Conservation (phyloP, 1,140 invertebrate genomes). For the Mylabris phalerata region DNA sequence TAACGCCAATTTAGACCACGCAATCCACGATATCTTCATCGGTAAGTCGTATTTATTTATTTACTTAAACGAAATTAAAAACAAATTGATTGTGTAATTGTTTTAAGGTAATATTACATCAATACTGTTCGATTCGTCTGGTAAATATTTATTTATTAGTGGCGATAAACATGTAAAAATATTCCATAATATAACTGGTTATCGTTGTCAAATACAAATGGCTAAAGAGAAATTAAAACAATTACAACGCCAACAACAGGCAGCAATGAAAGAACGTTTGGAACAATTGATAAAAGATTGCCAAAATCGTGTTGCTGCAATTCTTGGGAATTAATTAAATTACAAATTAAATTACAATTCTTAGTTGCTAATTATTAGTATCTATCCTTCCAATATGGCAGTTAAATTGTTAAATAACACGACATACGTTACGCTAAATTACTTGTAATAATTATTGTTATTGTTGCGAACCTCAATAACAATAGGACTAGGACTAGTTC, state of each 20-base stretch:
- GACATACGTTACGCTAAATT: not conserved
- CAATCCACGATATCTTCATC: constrained; percentile 56
- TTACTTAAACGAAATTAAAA: not conserved
- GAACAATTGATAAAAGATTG: constrained; percentile 62
- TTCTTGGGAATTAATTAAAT: too few species aligned
- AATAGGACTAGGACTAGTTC: constrained; percentile 41
- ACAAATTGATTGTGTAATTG: not conserved
- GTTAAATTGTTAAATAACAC: not conserved
- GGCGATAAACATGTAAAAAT: constrained; percentile 72
- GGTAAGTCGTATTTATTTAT: constrained; percentile 39
- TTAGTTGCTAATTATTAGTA: not conserved
- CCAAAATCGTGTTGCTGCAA: constrained; percentile 35
- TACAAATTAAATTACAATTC: not conserved
- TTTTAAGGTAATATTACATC: constrained; percentile 57
- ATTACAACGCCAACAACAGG: constrained; percentile 45
- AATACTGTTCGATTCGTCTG: constrained; percentile 65
- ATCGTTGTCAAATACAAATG: constrained; percentile 58
- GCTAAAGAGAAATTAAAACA: constrained; percentile 58
- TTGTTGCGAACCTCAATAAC: constrained; percentile 46
- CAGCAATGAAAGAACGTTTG: constrained; percentile 67
- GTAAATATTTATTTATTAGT: constrained; percentile 65
- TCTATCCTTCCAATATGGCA: not conserved
- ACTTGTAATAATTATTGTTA: constrained; percentile 5
- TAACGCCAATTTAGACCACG: constrained; percentile 55
- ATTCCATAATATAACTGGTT: constrained; percentile 75